phyloP scores from a whole-genome alignment of 2,797 vertebrate species.

The Orientallactaga sibirica region DNA sequence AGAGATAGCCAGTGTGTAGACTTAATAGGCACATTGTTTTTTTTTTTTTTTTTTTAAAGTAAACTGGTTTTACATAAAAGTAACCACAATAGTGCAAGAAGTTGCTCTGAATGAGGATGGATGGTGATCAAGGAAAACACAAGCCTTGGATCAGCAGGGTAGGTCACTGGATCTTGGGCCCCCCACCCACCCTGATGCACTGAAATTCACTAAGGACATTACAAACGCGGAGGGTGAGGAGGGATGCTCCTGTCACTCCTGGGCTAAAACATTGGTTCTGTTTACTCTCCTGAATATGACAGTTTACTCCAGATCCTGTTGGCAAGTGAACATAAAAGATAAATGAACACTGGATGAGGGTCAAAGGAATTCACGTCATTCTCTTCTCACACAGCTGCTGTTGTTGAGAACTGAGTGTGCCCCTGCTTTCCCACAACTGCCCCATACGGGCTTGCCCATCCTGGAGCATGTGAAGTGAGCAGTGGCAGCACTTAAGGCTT shows the following conservation, averaged over 20 bases:
- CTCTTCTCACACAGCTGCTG: neutral
- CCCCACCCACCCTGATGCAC: neutral
- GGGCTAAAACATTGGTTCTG: constrained; percentile 18
- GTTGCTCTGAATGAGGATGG: constrained; percentile 72
- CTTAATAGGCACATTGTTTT: constrained; percentile 83
- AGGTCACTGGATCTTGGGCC: neutral
- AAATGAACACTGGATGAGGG: neutral
- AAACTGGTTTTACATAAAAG: constrained; percentile 86
- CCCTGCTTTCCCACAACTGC: neutral
- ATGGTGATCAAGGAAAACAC: constrained; percentile 65
- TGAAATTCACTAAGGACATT: constrained; percentile 27
- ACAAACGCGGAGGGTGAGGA: neutral
- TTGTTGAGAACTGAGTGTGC: neutral
- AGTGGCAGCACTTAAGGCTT: neutral
- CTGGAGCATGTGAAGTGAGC: neutral
- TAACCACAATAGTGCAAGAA: constrained; percentile 87
- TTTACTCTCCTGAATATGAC: neutral
- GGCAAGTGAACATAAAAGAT: constrained; percentile 30
- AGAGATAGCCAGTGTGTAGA: constrained; percentile 89
- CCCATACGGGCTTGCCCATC: neutral
- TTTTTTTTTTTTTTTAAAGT: constrained; percentile 57
- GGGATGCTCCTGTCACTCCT: neutral
- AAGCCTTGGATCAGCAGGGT: constrained; percentile 42
- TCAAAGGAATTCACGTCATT: neutral
- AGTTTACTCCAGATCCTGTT: constrained; percentile 42